Conservation (phyloP, 2,113 vertebrate species). For the Hypocryptadius cinnamomeus region DNA sequence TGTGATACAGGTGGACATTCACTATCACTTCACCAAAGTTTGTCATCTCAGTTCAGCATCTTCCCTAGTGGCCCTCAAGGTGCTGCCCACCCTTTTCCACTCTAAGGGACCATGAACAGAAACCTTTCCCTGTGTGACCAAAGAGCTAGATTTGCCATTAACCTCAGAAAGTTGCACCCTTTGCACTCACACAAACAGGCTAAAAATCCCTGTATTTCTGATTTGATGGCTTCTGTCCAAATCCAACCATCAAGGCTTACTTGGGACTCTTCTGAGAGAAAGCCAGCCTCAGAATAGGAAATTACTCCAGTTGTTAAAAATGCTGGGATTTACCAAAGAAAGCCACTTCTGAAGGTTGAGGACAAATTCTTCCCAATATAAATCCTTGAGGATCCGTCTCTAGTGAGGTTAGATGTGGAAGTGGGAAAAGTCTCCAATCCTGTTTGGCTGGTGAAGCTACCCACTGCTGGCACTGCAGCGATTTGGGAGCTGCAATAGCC, state of each 20-base stretch:
- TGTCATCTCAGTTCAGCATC: background rate
- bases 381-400: background rate
- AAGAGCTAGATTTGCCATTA: background rate
- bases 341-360: background rate
- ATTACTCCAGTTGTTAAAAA: background rate
- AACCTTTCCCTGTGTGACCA: too few species aligned
- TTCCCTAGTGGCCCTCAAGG: rapidly evolving
- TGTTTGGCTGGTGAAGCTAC: background rate
- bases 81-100: background rate
- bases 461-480: background rate
- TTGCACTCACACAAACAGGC: background rate
- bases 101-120: background rate
- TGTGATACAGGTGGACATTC: background rate
- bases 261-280: background rate
- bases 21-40: background rate
- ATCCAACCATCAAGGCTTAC: background rate
- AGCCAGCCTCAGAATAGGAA: background rate
- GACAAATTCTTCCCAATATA: background rate
- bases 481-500: background rate
- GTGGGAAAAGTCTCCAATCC: background rate
- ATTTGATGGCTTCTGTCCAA: background rate
- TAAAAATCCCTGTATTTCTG: background rate
- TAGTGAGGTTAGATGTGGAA: background rate
- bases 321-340: background rate
- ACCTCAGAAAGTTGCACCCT: background rate